Evolutionary conservation across 23 tunicate species (phyloP).

Genomic region (Styela clava): DNA sequence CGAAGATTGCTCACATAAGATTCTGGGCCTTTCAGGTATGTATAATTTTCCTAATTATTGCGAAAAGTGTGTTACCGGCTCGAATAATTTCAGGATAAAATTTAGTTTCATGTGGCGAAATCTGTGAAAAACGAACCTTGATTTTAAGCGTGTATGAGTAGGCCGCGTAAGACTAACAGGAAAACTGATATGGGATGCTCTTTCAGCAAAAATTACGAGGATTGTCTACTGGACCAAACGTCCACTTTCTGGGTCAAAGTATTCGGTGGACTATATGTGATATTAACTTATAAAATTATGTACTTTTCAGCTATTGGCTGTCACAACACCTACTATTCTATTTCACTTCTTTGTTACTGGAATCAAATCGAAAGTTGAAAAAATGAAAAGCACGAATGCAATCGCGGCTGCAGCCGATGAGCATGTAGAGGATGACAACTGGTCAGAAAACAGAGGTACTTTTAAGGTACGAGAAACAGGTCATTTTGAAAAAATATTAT

Average conservation of each 20-base stretch:
- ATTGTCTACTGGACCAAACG: too few species aligned
- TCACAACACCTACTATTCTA: constrained; percentile 87
- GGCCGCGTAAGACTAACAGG: too few species aligned
- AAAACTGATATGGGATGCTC: too few species aligned
- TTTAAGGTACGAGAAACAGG: constrained; percentile 6
- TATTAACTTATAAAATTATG: too few species aligned
- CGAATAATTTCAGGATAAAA: too few species aligned
- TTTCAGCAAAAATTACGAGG: too few species aligned
- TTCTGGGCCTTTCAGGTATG: constrained; percentile 93
- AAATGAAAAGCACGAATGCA: constrained; percentile 43
- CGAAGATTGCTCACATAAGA: constrained; percentile 80
- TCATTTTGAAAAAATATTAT: too few species aligned
- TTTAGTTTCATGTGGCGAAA: too few species aligned
- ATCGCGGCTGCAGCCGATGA: constrained; percentile 24
- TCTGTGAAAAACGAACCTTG: neutral
- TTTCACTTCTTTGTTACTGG: constrained; percentile 82
- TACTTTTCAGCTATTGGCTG: constrained; percentile 77
- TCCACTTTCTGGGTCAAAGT: too few species aligned
- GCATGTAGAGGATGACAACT: neutral
- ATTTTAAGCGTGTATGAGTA: neutral
- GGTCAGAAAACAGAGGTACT: constrained; percentile 5
- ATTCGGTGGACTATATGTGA: too few species aligned
- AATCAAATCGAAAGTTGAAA: constrained; percentile 64
- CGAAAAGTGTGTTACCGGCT: too few species aligned
- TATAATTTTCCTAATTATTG: constrained; percentile 1